phyloP scores from a whole-genome alignment of 2,797 vertebrate genomes.

The Chelon labrosus region DNA sequence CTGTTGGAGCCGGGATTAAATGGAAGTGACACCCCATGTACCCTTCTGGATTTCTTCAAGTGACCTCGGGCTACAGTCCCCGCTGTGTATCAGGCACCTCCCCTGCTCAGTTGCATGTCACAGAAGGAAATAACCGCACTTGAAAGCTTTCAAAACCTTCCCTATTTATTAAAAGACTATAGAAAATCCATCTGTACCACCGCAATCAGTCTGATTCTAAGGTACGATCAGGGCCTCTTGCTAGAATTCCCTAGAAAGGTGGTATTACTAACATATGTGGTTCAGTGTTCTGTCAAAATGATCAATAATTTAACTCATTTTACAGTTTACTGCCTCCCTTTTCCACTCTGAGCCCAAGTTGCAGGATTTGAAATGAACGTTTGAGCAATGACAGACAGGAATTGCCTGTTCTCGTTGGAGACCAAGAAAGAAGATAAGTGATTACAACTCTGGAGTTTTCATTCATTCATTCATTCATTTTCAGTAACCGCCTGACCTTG shows the following conservation, averaged over 20 bases:
- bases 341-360: no score
- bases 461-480: no score
- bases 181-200: not conserved
- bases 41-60: slow-evolving; percentile 48
- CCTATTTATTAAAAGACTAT: slow-evolving; percentile 27
- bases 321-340: no score
- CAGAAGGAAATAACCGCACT: slow-evolving; percentile 21
- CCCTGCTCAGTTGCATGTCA: slow-evolving; percentile 37
- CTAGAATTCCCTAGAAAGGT: not conserved
- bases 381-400: no score
- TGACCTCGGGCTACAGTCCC: slow-evolving; percentile 56
- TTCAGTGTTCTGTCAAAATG: not conserved
- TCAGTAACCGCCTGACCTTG: no score
- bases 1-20: slow-evolving; percentile 49
- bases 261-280: not conserved
- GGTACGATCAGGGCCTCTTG: not conserved
- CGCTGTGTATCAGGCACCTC: slow-evolving; percentile 40
- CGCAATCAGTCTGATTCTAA: not conserved
- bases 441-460: no score
- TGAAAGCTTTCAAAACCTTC: slow-evolving; percentile 18
- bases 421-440: no score
- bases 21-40: slow-evolving; percentile 56
- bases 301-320: no score
- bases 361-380: no score
- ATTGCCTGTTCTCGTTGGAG: no score